Evolutionary conservation across 2,888 invertebrate species (phyloP).

Genomic region (Cryptus armator): DNA sequence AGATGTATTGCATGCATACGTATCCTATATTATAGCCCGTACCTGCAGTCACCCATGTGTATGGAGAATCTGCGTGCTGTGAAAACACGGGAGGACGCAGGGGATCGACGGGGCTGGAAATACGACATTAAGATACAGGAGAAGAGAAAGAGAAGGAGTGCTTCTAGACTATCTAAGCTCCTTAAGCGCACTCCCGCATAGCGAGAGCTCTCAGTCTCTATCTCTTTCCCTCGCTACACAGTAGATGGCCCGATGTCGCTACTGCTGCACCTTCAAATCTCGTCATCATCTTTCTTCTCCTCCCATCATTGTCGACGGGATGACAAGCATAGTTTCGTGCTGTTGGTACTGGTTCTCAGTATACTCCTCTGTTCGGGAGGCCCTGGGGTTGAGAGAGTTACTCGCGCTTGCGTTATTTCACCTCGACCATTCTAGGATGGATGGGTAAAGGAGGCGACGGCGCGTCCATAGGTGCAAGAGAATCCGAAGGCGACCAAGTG

Average conservation of each 20-base stretch:
- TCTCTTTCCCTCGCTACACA: slow-evolving; percentile 8
- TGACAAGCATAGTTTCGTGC: slow-evolving; percentile 78
- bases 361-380: neutral
- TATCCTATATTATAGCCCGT: neutral
- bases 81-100: neutral
- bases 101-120: neutral
- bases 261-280: slow-evolving; percentile 72
- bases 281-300: slow-evolving; percentile 67
- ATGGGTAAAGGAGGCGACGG: slow-evolving; percentile 33
- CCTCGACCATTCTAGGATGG: slow-evolving; percentile 34
- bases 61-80: neutral
- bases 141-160: slow-evolving; percentile 29
- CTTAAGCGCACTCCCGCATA: slow-evolving; percentile 1
- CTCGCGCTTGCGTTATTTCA: slow-evolving; percentile 27
- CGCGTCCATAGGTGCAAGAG: slow-evolving; percentile 40
- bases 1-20: neutral
- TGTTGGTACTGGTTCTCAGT: slow-evolving; percentile 13
- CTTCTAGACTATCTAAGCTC: slow-evolving; percentile 26
- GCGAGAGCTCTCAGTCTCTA: neutral
- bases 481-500: slow-evolving; percentile 38
- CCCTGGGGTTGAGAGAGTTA: neutral
- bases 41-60: neutral
- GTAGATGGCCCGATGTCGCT: slow-evolving; percentile 5
- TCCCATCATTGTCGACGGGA: slow-evolving; percentile 59
- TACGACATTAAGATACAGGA: slow-evolving; percentile 8